Evolutionary conservation across 1,140 invertebrate genomes (phyloP).

Genomic region (Drosophila oshimai): DNA sequence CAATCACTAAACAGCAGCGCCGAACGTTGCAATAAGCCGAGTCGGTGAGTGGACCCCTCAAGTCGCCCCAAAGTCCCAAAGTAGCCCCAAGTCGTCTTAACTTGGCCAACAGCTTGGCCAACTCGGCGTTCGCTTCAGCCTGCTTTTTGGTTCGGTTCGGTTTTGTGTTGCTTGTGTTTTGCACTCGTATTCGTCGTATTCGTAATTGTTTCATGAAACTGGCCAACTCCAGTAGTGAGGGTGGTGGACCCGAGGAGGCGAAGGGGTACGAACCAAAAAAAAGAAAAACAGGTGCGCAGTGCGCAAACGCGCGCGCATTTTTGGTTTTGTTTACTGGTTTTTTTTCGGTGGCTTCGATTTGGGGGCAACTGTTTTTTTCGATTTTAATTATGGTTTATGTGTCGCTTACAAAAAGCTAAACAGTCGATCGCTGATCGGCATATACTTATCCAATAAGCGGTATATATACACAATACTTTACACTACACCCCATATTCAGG

Average conservation of each 20-base stretch:
- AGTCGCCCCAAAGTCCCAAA: conserved; percentile 19
- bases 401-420: conserved; percentile 43
- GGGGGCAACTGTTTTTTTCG: conserved; percentile 64
- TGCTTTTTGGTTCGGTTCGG: conserved; percentile 1
- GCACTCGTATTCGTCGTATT: conserved; percentile 53
- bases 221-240: conserved; percentile 28
- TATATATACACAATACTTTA: background rate
- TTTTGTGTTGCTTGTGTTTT: conserved; percentile 30
- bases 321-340: conserved; percentile 53
- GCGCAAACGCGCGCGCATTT: conserved; percentile 50
- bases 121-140: conserved; percentile 43
- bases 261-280: background rate
- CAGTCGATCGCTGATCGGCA: conserved; percentile 29
- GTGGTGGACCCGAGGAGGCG: background rate
- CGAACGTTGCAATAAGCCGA: conserved; percentile 43
- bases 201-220: conserved; percentile 79
- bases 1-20: background rate
- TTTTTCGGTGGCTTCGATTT: conserved; percentile 45
- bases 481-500: background rate
- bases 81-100: conserved; percentile 10
- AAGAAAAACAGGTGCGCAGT: conserved; percentile 65
- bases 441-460: conserved; percentile 35
- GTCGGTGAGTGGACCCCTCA: conserved; percentile 16
- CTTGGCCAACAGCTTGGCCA: conserved; percentile 46
- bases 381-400: conserved; percentile 75